Conservation (phyloP, 2,113 vertebrate species). For the Petromus typicus region DNA sequence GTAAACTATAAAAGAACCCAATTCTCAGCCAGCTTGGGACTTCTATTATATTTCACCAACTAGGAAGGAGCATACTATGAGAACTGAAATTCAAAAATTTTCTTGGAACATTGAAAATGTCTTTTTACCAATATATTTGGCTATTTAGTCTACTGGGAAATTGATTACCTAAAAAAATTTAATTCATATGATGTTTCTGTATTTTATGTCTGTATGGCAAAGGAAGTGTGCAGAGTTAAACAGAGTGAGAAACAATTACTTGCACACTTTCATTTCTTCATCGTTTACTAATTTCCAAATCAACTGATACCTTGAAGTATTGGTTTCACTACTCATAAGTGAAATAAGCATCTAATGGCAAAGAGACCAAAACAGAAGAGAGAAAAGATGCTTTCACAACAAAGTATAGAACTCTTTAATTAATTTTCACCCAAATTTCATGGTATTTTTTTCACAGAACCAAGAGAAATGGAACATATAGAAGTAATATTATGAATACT, state of each 20-base stretch:
- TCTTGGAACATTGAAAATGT: slow-evolving; percentile 63
- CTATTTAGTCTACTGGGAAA: slow-evolving; percentile 32
- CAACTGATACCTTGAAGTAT: slow-evolving; percentile 63
- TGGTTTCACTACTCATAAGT: slow-evolving; percentile 32
- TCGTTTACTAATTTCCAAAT: slow-evolving; percentile 68
- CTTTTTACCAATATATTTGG: slow-evolving; percentile 60
- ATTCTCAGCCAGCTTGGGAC: slow-evolving; percentile 71
- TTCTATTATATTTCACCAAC: slow-evolving; percentile 52
- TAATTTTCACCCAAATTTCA: slow-evolving; percentile 69
- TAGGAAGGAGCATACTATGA: slow-evolving; percentile 52
- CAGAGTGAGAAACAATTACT: slow-evolving; percentile 67
- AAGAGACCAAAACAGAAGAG: slow-evolving; percentile 20
- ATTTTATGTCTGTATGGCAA: slow-evolving; percentile 46
- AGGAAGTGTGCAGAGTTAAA: slow-evolving; percentile 43
- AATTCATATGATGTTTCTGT: slow-evolving; percentile 35
- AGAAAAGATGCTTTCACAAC: slow-evolving; percentile 44
- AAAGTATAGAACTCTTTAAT: slow-evolving; percentile 54
- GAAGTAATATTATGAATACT: slow-evolving; percentile 72
- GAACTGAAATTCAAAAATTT: slow-evolving; percentile 35
- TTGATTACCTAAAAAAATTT: slow-evolving; percentile 55
- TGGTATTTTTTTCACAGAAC: slow-evolving; percentile 77
- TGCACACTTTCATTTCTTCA: slow-evolving; percentile 44
- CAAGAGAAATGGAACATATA: slow-evolving; percentile 71
- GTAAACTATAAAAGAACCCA: slow-evolving; percentile 55
- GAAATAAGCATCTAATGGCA: slow-evolving; percentile 57